Evolutionary conservation across 2,797 vertebrate species (phyloP), one percentile per base, ranked within the genome.

Genomic region (Macropus fuliginosus): DNA sequence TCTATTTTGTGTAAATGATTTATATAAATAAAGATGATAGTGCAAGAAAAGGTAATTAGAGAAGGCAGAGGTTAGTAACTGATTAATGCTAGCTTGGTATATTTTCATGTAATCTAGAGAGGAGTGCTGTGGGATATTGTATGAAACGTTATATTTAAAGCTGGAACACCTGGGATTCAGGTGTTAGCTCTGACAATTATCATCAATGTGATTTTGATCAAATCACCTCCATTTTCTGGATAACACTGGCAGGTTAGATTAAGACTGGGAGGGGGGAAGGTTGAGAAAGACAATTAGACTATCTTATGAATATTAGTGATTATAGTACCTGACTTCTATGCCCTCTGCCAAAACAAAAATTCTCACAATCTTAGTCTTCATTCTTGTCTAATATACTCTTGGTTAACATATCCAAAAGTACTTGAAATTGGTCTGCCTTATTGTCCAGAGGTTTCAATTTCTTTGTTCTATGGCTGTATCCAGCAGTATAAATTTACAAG

Each of bases 61-160:
- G 55, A 34, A 94, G 11, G 55, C 94, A 12, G 29, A 54, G 0
- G 89, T 94, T 91, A 40, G 55, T 95, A 93, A 54, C 5, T 96
- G 54, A 93, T 91, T 55, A 54, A 31, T 92, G 9, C 56, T 96
- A 66, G 5, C 54, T 31, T 62, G 66, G 91, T 3, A 81, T 27
- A 81, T 46, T 81, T 81, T 81, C 4, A 24, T 27, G 46, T 46
- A 81, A 10, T 81, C 40, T 11, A 46, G 21, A 81, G 21, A 46
- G 74, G 50, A 52, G 8, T 46, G 18, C 40, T 81, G 40, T 66
- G 34, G 40, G 27, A 24, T 46, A 14, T 81, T 46, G 40, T 81
- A 46, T 24, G 46, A 46, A 46, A 27, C 21, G 46, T 46, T 46
- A 46, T 21, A 46, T 81, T 46, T 46, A 46, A 46, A 81, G 40